Evolutionary conservation across 2,797 vertebrate species (phyloP).

Genomic region (Macropus fuliginosus): DNA sequence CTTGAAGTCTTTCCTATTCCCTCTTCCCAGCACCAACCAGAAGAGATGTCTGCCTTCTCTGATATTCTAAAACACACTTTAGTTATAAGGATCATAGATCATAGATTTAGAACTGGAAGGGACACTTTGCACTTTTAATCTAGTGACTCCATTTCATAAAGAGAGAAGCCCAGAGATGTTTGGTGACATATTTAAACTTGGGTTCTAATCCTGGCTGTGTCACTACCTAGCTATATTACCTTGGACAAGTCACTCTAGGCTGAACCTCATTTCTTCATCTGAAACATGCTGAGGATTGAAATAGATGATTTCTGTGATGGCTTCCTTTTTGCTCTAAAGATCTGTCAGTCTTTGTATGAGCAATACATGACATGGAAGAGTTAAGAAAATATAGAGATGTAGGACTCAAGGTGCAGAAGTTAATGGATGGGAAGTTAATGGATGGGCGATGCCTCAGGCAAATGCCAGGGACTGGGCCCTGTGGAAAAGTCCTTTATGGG

Average conservation of each 20-base stretch:
- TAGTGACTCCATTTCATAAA: too few relatives aligned
- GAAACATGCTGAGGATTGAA: not conserved
- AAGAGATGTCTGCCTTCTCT: not conserved
- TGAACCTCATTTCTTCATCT: not conserved
- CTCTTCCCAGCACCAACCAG: not conserved
- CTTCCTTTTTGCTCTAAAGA: not conserved
- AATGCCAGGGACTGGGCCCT: too few relatives aligned
- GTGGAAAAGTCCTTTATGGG: too few relatives aligned
- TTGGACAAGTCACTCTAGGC: not conserved
- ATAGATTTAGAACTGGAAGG: too few relatives aligned
- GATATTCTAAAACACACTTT: too few relatives aligned
- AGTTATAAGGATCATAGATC: too few relatives aligned
- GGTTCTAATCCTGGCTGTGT: not conserved
- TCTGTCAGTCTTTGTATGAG: not conserved
- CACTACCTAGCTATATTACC: not conserved
- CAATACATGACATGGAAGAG: not conserved
- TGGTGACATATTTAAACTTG: not conserved
- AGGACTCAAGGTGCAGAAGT: not conserved
- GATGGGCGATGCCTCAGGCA: too few relatives aligned
- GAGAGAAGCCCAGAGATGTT: too few relatives aligned
- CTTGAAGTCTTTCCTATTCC: not conserved
- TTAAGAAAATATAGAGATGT: not conserved
- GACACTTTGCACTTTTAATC: too few relatives aligned
- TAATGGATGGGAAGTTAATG: too few relatives aligned
- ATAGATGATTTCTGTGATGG: not conserved